Evolutionary conservation across 2,113 vertebrate genomes (phyloP), one percentile per base, ranked within the genome.

Genomic region (Cyanistes caeruleus): DNA sequence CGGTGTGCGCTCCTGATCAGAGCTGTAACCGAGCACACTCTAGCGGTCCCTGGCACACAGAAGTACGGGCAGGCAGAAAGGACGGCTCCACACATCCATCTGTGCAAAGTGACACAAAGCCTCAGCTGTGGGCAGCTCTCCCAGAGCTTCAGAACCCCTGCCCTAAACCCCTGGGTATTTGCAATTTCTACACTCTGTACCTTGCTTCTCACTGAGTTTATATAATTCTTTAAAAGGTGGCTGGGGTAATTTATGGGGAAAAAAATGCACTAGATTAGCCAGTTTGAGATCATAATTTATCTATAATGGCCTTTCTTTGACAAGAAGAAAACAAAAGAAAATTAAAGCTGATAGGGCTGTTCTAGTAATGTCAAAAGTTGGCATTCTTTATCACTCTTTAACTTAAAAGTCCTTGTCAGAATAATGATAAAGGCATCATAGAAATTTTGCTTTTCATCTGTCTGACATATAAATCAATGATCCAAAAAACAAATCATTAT

Each of bases 391-490:
- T 94, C 84, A 96, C 93, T 97, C 92, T 98, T 98, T 98, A 97
- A 97, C 96, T 96, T 97, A 94, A 98, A 97, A 97, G 91, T 82
- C 95, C 94, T 93, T 97, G 96, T 97, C 96, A 97, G 93, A 96
- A 92, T 94, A 97, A 97, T 87, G 94, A 97, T 97, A 97, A 98
- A 98, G 89, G 81, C 90, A 90, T 97, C 96, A 97, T 68, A 94
- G 95, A 95, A 97, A 98, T 93, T 94, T 91, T 97, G 93, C 96
- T 97, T 98, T 98, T 98, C 96, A 98, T 98, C 95, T 95, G 69
- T 83, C 91, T 98, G 97, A 97, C 97, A 97, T 91, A 78, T 93
- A 97, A 98, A 98, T 98, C 97, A 97, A 98, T 97, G 96, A 95
- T 87, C 95, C 88, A 89, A 73, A 95, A 67, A 41, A 24, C 84